Percentiles rank a stretch among this genome's conserved stretches.
phyloP scores from a whole-genome alignment of 2,797 vertebrate genomes.

The Sarcoramphus papa region DNA sequence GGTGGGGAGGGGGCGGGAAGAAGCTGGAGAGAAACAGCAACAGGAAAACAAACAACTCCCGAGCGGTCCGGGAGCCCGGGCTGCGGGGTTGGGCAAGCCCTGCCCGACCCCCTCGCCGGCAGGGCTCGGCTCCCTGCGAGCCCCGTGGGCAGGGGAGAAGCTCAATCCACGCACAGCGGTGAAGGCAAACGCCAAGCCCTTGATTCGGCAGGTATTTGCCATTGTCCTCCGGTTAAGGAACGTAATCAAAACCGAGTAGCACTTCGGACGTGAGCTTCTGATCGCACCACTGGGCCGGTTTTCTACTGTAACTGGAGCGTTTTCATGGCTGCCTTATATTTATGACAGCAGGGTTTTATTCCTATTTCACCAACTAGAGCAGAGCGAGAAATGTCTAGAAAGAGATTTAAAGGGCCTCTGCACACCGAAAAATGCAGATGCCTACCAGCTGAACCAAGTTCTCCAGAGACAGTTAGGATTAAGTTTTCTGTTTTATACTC shows the following conservation, averaged over 20 bases:
- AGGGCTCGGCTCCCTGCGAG: not conserved
- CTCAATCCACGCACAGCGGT: not conserved
- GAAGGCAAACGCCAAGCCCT: not conserved
- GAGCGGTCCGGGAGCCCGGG: no score
- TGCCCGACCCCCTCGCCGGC: not conserved
- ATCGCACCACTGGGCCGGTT: accelerated
- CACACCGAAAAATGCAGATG: no score
- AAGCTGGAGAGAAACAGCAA: no score
- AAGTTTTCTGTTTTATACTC: not conserved
- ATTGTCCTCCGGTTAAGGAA: not conserved
- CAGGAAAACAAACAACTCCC: no score
- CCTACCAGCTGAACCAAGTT: not conserved
- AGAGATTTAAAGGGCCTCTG: not conserved
- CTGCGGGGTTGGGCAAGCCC: accelerated
- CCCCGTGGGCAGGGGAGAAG: not conserved
- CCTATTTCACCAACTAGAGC: not conserved
- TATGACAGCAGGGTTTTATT: not conserved
- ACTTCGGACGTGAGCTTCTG: accelerated
- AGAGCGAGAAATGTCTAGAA: not conserved
- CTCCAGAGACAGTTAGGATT: not conserved
- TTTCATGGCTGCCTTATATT: not conserved
- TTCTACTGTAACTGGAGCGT: not conserved
- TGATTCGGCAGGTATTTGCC: not conserved
- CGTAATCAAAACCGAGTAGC: not conserved
- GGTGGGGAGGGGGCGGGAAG: not conserved